phyloP scores from a whole-genome alignment of 2,797 vertebrate genomes.

The Cyprinodon diabolis region DNA sequence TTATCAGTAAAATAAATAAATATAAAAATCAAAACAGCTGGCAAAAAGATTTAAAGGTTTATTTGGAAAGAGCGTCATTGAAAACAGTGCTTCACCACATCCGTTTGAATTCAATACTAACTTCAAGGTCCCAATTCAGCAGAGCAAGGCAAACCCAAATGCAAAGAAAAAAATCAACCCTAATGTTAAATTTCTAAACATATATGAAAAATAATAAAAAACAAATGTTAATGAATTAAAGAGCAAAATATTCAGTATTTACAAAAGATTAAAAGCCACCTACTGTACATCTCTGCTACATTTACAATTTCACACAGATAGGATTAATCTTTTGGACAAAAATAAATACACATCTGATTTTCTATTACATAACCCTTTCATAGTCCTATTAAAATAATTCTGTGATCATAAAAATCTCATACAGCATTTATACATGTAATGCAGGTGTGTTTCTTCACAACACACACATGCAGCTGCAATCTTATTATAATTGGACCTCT shows the following conservation, averaged over 20 bases:
- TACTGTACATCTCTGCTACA: constrained; percentile 76
- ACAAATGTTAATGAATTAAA: constrained; percentile 60
- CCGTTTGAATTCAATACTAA: constrained; percentile 52
- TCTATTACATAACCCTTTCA: constrained; percentile 70
- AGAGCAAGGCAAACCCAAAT: constrained; percentile 24
- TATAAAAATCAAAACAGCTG: neutral
- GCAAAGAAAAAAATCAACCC: constrained; percentile 22
- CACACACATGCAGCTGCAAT: constrained; percentile 69
- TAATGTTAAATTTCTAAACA: constrained; percentile 39
- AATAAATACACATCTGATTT: constrained; percentile 82
- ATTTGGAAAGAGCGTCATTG: constrained; percentile 69
- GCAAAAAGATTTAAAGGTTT: constrained; percentile 57
- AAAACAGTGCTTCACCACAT: constrained; percentile 54
- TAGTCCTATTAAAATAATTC: constrained; percentile 93
- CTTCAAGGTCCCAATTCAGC: constrained; percentile 49
- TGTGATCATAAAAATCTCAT: constrained; percentile 96
- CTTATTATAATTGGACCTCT: constrained; percentile 61
- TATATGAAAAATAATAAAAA: constrained; percentile 24
- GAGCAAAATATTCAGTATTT: constrained; percentile 70
- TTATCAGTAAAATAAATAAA: neutral
- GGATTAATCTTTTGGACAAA: constrained; percentile 71
- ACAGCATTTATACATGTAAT: constrained; percentile 89
- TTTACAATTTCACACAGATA: constrained; percentile 72
- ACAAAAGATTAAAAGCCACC: constrained; percentile 66
- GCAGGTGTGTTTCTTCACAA: constrained; percentile 80